Base-by-base conservation (phyloP, 2,888 invertebrate genomes). In the Drosophila pegasa region DNA sequence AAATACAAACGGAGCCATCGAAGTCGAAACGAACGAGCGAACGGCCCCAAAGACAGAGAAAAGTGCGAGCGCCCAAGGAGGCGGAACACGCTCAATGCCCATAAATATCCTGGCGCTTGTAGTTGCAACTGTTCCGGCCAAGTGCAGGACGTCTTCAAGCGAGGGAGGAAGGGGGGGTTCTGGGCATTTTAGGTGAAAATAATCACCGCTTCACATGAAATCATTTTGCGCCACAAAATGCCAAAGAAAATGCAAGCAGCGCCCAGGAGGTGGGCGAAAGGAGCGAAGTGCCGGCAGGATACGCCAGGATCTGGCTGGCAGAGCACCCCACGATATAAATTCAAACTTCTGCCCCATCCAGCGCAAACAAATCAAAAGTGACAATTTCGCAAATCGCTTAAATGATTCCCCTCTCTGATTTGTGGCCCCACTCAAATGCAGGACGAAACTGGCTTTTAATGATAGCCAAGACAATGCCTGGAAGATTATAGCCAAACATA, bases 201-300 rank as follows among this genome's bases (percentile, higher is more conserved):
- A 91, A 91, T 91, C 91, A 84, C 91, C 85, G 87, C 88, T 91
- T 89, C 91, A 90, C 92, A 92, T 91, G 92, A 90, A 91, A 91
- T 90, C 90, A 91, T 91, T 91, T 87, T 82, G 81, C 80, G 67
- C 77, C 78, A 74, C 85, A 72, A 73, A 83, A 72, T 75, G 85
- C 88, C 88, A 83, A 73, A 63, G 76, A 72, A 71, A 87, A 77
- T 84, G 86, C 73, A 72, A 62, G 77, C 75, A 67, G 61, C 80
- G 67, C 67, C 66, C 84, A 71, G 9, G 7, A 3, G 18, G 2
- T 5, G 25, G 3, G 25, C 9, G 43, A 1, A n/a, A 41, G 40
- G 20, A 41, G 61, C 27, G 67, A 31, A 33, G 29, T 14, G 31
- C 14, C 6, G 22, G 35, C 41, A 66, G 77, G 63, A 71, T 71